phyloP scores from a whole-genome alignment of 2,888 invertebrate species.

The Drosophila kambysellisi region DNA sequence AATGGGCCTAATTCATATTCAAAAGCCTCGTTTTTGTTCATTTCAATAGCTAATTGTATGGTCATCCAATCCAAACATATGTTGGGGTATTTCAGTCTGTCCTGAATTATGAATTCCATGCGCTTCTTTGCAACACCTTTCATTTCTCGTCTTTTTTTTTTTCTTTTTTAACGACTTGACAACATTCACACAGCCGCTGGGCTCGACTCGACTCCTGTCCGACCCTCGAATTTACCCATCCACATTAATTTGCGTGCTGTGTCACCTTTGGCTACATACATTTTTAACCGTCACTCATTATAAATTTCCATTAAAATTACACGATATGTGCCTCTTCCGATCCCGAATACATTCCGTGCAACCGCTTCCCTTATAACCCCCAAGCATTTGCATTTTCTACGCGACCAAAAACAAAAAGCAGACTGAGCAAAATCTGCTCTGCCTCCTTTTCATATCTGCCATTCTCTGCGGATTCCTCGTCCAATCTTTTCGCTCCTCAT shows the following conservation, averaged over 20 bases:
- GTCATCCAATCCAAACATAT: slow-evolving; percentile 23
- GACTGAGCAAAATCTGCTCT: slow-evolving; percentile 19
- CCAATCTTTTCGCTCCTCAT: slow-evolving; percentile 38
- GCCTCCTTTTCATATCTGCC: slow-evolving; percentile 11
- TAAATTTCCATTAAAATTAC: slow-evolving; percentile 81
- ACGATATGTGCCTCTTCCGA: slow-evolving; percentile 48
- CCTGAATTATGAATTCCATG: slow-evolving; percentile 47
- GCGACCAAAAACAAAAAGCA: slow-evolving; percentile 29
- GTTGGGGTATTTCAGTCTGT: slow-evolving; percentile 17
- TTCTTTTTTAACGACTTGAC: slow-evolving; percentile 62
- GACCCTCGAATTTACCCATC: slow-evolving; percentile 31
- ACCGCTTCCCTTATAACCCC: slow-evolving; percentile 8
- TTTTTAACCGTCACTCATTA: slow-evolving; percentile 76
- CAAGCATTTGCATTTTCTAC: slow-evolving; percentile 42
- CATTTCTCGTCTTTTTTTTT: slow-evolving; percentile 11
- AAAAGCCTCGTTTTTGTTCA: slow-evolving; percentile 37
- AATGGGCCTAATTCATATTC: slow-evolving; percentile 53
- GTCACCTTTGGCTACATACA: slow-evolving; percentile 69
- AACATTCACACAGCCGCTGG: slow-evolving; percentile 76
- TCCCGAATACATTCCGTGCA: slow-evolving; percentile 5
- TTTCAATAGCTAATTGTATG: slow-evolving; percentile 63
- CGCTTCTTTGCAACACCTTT: slow-evolving; percentile 66
- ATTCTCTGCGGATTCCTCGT: slow-evolving; percentile 33
- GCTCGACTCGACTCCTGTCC: slow-evolving; percentile 5
- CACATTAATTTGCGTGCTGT: slow-evolving; percentile 66